Base-by-base conservation (phyloP, 2,888 invertebrate genomes). In the Metopia argyrocephala region DNA sequence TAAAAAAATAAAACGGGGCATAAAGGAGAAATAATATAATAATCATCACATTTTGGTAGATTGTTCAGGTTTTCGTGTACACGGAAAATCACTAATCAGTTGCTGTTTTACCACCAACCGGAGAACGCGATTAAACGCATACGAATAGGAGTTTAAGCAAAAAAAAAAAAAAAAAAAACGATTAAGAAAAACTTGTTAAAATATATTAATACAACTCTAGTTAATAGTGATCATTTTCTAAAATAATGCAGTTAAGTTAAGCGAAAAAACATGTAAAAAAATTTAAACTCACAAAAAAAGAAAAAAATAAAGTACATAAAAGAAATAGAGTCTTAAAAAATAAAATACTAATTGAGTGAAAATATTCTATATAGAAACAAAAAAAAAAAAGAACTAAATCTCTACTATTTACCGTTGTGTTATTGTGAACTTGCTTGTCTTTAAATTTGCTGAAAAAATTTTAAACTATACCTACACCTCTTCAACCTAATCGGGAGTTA, bases 91-190 rank as follows among this genome's bases (percentile, higher is more conserved):
- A 81, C 70, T 74, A 76, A 83, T 83, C 84, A 85, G 85, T 85
- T 85, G 84, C 83, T 85, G 84, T 83, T 83, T 82, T 75, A 76
- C 84, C 84, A 84, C 57, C 83, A 78, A 82, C 38, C 81, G 65
- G 79, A 75, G 82, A 82, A 76, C 79, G 82, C 81, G 78, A 76
- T 65, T 73, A 65, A 68, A 79, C 79, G 79, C 66, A 79, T 64
- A 76, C 66, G 66, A 69, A n/a, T n/a, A n/a, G n/a, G n/a, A n/a
- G n/a, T n/a, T n/a, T n/a, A n/a, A 52, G 12, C 2, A 68, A 61
- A 25, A 5, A 21, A 46, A 75, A 64, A 28, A 31, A 46, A 28
- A 31, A 78, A 52, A 45, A 61, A 23, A 66, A 7, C 12, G 1
- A 54, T 7, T 54, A 27, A 71, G 7, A 18, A 61, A 21, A 27